A percentile compares a stretch with the other conserved stretches of the same genome.
Conservation (phyloP, 2,888 invertebrate species). For the Axea sp. region DNA sequence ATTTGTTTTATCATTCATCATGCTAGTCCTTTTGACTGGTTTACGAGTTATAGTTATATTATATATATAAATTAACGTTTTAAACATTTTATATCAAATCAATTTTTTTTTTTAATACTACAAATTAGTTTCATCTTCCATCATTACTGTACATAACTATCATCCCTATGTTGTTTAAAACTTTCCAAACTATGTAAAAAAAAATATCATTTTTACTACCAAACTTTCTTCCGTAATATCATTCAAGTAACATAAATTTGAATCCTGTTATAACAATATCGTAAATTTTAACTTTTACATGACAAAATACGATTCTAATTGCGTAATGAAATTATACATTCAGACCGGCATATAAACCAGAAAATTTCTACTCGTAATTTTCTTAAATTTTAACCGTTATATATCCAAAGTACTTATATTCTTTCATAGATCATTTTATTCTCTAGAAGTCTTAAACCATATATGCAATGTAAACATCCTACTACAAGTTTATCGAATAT, state of each 20-base stretch:
- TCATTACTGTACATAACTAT: no score
- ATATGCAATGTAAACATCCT: slow-evolving; percentile 20
- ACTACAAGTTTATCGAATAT: slow-evolving; percentile 4
- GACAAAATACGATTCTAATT: slow-evolving; percentile 36
- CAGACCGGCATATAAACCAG: neutral
- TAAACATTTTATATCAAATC: no score
- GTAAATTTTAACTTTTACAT: slow-evolving; percentile 38
- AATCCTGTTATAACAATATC: slow-evolving; percentile 38
- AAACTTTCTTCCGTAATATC: slow-evolving; percentile 16
- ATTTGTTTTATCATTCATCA: no score
- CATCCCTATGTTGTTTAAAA: no score
- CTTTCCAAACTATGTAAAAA: no score
- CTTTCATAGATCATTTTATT: slow-evolving; percentile 31
- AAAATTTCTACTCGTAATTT: slow-evolving; percentile 29
- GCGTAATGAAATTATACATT: slow-evolving; percentile 13
- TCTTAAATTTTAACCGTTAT: slow-evolving; percentile 29
- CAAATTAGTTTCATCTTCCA: no score
- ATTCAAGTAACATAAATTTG: slow-evolving; percentile 19
- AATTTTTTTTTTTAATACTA: no score
- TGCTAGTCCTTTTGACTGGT: no score
- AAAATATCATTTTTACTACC: neutral
- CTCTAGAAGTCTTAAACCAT: slow-evolving; percentile 33
- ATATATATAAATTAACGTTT: no score
- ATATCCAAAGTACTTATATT: neutral
- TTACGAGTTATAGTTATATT: no score